Conservation (phyloP, 2,113 vertebrate genomes). For the Cathartes aura region DNA sequence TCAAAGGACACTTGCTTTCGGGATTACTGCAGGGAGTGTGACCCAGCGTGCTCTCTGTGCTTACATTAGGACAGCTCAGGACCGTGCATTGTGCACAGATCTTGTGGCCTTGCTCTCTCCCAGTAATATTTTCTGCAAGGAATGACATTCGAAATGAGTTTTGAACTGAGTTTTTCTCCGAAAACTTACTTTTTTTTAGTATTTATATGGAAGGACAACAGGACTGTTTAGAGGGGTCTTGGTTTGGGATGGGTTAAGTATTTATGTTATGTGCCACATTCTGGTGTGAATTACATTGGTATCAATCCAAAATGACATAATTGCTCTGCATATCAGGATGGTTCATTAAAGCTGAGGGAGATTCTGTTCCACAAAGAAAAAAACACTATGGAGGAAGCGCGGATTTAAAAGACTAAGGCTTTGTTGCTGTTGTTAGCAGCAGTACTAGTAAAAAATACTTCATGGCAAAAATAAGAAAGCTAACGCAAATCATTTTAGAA, state of each 20-base stretch:
- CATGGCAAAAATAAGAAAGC: background rate
- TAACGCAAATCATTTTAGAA: background rate
- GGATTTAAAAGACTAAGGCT: background rate
- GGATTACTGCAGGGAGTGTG: background rate
- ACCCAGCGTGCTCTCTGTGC: background rate
- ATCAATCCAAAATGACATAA: background rate
- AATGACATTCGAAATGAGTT: background rate
- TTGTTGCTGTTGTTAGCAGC: background rate
- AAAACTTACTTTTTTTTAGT: background rate
- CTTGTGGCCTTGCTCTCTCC: background rate
- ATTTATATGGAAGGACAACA: background rate
- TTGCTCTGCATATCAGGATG: background rate
- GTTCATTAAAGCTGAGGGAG: background rate
- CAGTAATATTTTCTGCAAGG: background rate
- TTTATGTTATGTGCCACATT: background rate
- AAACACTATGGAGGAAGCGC: background rate
- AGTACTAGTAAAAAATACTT: background rate
- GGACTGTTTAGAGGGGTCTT: background rate
- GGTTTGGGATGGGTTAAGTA: background rate
- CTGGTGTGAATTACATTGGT: background rate
- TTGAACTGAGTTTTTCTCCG: background rate
- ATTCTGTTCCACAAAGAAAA: background rate
- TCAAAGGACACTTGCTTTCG: background rate
- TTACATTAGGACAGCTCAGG: background rate
- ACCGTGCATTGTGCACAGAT: background rate